phyloP scores from a whole-genome alignment of 2,888 invertebrate genomes.

The Rhamnusium bicolor region DNA sequence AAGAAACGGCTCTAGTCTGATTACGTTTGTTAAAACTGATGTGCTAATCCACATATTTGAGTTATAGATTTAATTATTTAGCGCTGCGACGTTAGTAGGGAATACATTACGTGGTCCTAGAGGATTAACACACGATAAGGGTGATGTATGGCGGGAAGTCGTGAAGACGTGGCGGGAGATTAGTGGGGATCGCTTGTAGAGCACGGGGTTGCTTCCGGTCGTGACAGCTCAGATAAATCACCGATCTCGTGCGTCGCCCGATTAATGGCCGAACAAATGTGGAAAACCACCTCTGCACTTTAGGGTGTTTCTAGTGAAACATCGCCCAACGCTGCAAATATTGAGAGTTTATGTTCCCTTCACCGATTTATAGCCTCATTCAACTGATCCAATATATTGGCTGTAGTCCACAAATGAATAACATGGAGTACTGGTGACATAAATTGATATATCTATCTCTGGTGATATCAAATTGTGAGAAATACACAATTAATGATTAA shows the following conservation, averaged over 20 bases:
- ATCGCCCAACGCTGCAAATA: conserved; percentile 59
- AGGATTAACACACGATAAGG: conserved; percentile 67
- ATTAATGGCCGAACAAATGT: conserved; percentile 71
- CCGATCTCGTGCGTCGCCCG: conserved; percentile 64
- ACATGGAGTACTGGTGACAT: no score
- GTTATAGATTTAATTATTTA: conserved; percentile 60
- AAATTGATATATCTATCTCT: neutral
- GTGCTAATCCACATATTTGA: conserved; percentile 33
- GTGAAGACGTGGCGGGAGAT: conserved; percentile 70
- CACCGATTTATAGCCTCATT: conserved; percentile 54
- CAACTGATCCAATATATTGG: conserved; percentile 41
- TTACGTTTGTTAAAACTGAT: neutral
- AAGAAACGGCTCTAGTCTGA: neutral
- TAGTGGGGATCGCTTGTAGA: conserved; percentile 70
- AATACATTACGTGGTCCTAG: conserved; percentile 63
- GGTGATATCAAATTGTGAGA: neutral
- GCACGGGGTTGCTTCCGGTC: conserved; percentile 70
- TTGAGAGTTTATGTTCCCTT: conserved; percentile 59
- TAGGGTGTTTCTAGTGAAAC: conserved; percentile 60
- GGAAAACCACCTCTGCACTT: conserved; percentile 70
- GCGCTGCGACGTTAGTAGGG: conserved; percentile 50
- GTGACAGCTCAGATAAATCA: conserved; percentile 70
- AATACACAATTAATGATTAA: no score
- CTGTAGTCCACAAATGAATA: no score
- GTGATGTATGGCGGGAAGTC: conserved; percentile 70